Conservation (phyloP, 2,113 vertebrate genomes). For the Heptranchias perlo region DNA sequence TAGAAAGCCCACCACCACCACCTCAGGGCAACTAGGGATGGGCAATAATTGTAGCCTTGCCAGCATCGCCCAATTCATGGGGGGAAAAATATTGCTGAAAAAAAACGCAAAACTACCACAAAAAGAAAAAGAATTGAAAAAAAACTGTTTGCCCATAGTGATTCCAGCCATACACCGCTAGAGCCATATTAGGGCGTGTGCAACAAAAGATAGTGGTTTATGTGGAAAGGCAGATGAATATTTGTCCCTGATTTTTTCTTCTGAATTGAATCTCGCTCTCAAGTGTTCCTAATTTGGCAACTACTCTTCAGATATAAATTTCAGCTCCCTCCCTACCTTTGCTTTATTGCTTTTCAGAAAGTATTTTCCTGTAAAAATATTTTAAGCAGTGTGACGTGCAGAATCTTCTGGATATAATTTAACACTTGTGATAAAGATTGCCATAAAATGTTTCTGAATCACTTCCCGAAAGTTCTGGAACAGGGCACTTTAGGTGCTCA, state of each 20-base stretch:
- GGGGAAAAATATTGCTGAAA: too few species aligned
- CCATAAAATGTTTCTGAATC: not conserved
- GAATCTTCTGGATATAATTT: not conserved
- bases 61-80: too few species aligned
- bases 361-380: not conserved
- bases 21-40: too few species aligned
- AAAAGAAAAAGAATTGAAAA: not conserved
- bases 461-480: conserved; percentile 37
- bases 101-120: too few species aligned
- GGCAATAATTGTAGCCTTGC: too few species aligned
- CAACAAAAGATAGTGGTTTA: too few species aligned
- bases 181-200: too few species aligned
- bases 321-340: not conserved
- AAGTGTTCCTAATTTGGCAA: not conserved
- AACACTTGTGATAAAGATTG: not conserved
- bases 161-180: too few species aligned
- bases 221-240: not conserved
- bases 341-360: not conserved
- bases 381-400: not conserved
- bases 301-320: not conserved
- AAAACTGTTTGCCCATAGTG: not conserved
- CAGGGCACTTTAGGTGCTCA: conserved; percentile 56
- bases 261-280: not conserved
- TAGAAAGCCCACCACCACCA: too few species aligned
- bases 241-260: not conserved